Evolutionary conservation across 2,113 vertebrate genomes (phyloP).

Genomic region (Bos indicus): DNA sequence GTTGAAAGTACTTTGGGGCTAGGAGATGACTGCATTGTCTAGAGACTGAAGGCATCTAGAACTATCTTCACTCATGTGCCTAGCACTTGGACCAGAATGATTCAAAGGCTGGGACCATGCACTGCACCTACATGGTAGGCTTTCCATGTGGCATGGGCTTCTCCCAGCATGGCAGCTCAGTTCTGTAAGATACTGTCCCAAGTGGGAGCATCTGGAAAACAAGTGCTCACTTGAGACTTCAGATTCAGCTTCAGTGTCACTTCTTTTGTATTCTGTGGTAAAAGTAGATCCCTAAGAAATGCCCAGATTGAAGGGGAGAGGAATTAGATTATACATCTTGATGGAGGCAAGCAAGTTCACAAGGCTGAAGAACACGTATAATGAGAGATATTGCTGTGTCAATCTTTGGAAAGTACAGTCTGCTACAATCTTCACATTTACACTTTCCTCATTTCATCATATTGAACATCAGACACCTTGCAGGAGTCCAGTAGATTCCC

Average conservation of each 20-base stretch:
- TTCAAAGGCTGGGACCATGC: background rate
- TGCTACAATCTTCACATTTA: background rate
- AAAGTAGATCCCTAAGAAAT: background rate
- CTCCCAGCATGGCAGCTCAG: background rate
- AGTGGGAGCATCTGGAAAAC: background rate
- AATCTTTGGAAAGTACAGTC: background rate
- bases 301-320: background rate
- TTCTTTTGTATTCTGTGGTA: background rate
- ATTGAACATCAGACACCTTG: background rate
- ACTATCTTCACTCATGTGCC: background rate
- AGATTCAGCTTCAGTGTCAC: background rate
- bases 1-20: background rate
- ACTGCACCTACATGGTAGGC: fast-evolving
- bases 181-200: background rate
- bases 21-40: background rate
- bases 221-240: background rate
- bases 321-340: background rate
- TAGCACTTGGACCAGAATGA: background rate
- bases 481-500: background rate
- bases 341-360: background rate
- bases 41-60: background rate
- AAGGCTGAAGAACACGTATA: background rate
- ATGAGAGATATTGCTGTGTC: background rate
- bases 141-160: background rate
- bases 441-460: background rate